Base-by-base conservation (phyloP, 2,113 vertebrate genomes). In the Scomber scombrus region DNA sequence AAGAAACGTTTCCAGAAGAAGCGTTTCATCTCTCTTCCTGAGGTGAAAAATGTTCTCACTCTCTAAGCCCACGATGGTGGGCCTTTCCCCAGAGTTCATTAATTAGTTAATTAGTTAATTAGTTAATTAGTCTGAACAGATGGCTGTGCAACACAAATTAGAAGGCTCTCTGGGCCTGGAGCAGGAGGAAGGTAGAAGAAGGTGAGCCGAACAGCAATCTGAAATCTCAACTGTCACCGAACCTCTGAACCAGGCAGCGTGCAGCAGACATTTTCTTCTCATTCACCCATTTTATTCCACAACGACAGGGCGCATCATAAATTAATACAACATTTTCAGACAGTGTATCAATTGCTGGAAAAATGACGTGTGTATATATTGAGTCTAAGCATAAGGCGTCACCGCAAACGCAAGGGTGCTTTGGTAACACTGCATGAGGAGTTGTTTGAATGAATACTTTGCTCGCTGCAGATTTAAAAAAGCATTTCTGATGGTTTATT, bases 71-170 rank as follows among this genome's bases (percentile, higher is more conserved):
- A 70, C 49, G 75, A 92, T 55, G 86, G 90, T 82, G 86, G 93
- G 81, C 91, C 91, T 91, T 92, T 93, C 91, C 92, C 92, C 85
- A 88, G 90, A 92, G 93, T 93, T 94, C 92, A 94, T 95, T 95
- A 93, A 95, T 95, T 94, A 94, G 93, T 93, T 95, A 93, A 95
- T 95, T 94, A 94, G 93, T 93, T 95, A 93, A 95, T 95, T 94
- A 94, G 94, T 94, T 94, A 93, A 95, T 95, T 94, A 95, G 93
- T 93, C 89, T 75, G 88, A 95, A 89, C 94, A 95, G 94, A 95
- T 95, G 94, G 94, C 90, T 88, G 46, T 87, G 89, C 91, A 90
- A 88, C 91, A 93, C 91, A 93, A 91, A 94, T 94, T 92, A 94
- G 92, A 88, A 88, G 85, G 90, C 91, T 93, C 60, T 73, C 26